A percentile compares a stretch with the other conserved stretches of the same genome.
Conservation (phyloP, 1,140 invertebrate species). For the Brachionus koreanus region DNA sequence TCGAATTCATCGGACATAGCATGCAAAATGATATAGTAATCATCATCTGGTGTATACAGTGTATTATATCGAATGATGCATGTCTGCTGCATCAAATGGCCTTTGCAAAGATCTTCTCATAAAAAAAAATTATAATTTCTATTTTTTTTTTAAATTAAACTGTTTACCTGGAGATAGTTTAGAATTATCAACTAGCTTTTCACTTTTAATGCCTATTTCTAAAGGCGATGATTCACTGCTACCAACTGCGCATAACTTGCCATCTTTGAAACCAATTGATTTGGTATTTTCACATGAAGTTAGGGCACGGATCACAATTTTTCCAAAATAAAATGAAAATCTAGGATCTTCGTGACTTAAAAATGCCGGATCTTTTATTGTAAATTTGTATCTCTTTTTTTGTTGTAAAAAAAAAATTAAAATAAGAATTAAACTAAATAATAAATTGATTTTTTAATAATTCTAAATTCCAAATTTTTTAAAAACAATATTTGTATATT, state of each 20-base stretch:
- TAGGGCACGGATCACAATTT: not conserved
- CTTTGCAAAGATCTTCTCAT: not conserved
- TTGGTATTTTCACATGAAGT: not conserved
- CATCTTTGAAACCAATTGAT: not conserved
- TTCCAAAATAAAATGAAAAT: slow-evolving; percentile 7
- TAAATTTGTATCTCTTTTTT: slow-evolving; percentile 7
- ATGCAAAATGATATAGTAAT: not conserved
- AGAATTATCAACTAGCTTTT: not conserved
- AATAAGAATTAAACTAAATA: not conserved
- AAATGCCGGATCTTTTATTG: slow-evolving; percentile 10
- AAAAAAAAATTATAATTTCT: not conserved
- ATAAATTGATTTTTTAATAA: no score
- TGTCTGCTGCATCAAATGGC: not conserved
- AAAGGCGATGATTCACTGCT: not conserved
- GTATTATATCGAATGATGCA: not conserved
- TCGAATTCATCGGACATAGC: not conserved
- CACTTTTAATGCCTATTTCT: slow-evolving; percentile 5
- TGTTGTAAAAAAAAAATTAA: not conserved
- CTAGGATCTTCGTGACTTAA: not conserved
- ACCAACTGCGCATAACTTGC: not conserved
- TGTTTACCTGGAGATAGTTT: not conserved
- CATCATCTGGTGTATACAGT: not conserved
- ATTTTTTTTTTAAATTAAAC: not conserved
- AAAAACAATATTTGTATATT: no score
- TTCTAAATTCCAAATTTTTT: no score